phyloP scores from a whole-genome alignment of 2,797 vertebrate genomes.

The Iguana delicatissima region DNA sequence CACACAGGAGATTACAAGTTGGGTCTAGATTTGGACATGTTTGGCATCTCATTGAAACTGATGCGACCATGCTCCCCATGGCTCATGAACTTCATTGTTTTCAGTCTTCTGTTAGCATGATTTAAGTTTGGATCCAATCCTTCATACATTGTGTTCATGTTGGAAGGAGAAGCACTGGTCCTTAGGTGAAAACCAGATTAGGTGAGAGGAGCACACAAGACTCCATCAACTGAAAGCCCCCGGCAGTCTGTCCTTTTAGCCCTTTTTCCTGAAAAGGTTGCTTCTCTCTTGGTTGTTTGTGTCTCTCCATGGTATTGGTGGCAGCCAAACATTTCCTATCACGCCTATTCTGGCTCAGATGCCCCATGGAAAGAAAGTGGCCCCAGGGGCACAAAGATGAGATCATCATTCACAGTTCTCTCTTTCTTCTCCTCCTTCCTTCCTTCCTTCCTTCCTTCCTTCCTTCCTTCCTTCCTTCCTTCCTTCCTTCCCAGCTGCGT shows the following conservation, averaged over 20 bases:
- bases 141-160: neutral
- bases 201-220: neutral
- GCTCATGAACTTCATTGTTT: neutral
- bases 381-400: neutral
- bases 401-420: too few relatives aligned
- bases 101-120: neutral
- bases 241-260: neutral
- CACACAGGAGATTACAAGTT: neutral
- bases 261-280: neutral
- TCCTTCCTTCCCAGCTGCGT: constrained; percentile 83
- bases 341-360: neutral
- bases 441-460: too few relatives aligned
- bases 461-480: neutral
- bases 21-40: neutral
- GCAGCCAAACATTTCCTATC: neutral
- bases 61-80: neutral
- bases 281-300: neutral
- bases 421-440: too few relatives aligned
- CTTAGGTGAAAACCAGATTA: neutral
- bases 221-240: neutral
- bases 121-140: neutral
- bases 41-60: neutral
- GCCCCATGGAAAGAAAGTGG: neutral
- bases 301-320: neutral
- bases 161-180: neutral